Conservation (phyloP, 2,888 invertebrate genomes). For the Lordiphosa fenestrarum region DNA sequence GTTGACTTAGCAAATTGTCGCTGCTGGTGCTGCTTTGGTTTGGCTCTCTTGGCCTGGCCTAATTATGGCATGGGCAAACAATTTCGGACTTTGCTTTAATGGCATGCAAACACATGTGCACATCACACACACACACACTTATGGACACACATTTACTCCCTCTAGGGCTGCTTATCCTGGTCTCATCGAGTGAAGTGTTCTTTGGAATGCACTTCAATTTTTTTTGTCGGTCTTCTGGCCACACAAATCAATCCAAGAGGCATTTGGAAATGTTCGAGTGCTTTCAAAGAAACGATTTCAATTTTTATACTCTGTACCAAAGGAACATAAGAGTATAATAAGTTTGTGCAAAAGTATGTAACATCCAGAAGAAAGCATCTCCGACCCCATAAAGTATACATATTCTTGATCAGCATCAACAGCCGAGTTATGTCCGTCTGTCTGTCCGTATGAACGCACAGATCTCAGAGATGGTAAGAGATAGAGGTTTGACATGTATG, state of each 20-base stretch:
- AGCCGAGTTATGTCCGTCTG: too few relatives aligned
- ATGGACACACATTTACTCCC: not conserved
- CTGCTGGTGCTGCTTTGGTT: conserved; percentile 24
- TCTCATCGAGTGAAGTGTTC: conserved; percentile 29
- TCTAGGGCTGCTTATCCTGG: not conserved
- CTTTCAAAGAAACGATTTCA: conserved; percentile 8
- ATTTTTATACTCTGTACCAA: conserved; percentile 2
- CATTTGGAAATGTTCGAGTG: conserved; percentile 22
- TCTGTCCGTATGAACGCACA: too few relatives aligned
- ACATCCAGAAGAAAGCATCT: too few relatives aligned
- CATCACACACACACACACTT: conserved; percentile 13
- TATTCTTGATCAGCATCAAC: too few relatives aligned
- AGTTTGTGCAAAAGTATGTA: too few relatives aligned
- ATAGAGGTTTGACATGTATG: too few relatives aligned
- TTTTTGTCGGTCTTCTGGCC: conserved; percentile 17
- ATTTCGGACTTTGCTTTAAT: conserved; percentile 47
- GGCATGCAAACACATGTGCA: conserved; percentile 34
- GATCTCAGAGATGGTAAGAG: too few relatives aligned
- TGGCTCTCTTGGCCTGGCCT: conserved; percentile 34
- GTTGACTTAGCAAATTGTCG: conserved; percentile 54
- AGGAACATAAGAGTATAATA: too few relatives aligned
- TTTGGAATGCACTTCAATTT: conserved; percentile 43
- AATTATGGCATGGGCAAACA: conserved; percentile 63
- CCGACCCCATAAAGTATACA: too few relatives aligned
- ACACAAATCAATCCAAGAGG: conserved; percentile 18